Evolutionary conservation across 2,113 vertebrate species (phyloP).

Genomic region (Paradisaea rubra): DNA sequence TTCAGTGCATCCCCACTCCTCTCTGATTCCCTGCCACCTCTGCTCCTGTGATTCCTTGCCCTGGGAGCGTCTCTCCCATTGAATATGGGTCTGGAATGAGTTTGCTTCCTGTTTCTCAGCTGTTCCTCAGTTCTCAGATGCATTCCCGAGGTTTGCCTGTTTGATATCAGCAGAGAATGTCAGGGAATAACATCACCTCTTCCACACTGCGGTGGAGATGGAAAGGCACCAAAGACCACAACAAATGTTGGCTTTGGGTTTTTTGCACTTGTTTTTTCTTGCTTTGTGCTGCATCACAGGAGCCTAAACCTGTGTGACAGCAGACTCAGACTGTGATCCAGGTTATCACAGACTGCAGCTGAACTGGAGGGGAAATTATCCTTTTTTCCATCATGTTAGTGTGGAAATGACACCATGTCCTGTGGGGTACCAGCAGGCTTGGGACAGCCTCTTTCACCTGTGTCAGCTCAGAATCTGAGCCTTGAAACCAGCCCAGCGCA

Average conservation of each 20-base stretch:
- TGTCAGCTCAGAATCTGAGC: neutral
- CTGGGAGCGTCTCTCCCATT: neutral
- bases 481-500: neutral
- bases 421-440: neutral
- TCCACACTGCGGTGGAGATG: neutral
- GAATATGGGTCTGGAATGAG: neutral
- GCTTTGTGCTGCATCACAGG: neutral
- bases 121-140: neutral
- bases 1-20: neutral
- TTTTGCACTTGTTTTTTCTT: neutral
- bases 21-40: neutral
- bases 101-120: neutral
- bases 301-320: neutral
- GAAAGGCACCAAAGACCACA: neutral
- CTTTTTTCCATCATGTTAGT: neutral
- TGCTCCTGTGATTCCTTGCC: neutral
- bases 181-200: neutral
- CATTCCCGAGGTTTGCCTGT: neutral
- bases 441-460: neutral
- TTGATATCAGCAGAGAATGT: neutral
- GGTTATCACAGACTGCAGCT: neutral
- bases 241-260: neutral
- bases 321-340: neutral
- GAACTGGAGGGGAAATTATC: neutral
- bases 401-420: neutral